Percentiles rank a stretch among this genome's conserved stretches.
phyloP scores from a whole-genome alignment of 2,888 invertebrate species.

The Scaeva pyrastri region DNA sequence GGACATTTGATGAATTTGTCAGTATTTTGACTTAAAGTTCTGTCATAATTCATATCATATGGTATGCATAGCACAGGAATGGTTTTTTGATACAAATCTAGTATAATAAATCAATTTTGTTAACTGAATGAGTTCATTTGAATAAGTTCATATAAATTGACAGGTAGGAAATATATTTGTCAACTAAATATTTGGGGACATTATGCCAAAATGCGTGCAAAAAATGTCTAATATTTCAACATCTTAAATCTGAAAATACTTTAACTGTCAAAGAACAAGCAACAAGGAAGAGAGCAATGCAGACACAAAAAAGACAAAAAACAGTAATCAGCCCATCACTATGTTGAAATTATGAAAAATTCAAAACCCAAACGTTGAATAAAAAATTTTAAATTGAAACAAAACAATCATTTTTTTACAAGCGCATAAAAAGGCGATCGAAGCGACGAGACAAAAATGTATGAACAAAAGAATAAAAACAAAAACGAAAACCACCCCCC shows the following conservation, averaged over 20 bases:
- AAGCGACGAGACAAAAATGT: slow-evolving; percentile 67
- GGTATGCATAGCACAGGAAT: slow-evolving; percentile 14
- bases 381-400: slow-evolving; percentile 43
- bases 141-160: slow-evolving; percentile 45
- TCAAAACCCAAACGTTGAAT: not conserved
- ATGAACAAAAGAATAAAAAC: slow-evolving; percentile 34
- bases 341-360: not conserved
- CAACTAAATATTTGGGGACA: not conserved
- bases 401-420: slow-evolving; percentile 6
- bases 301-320: not conserved
- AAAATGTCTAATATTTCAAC: no score
- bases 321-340: not conserved
- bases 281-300: not conserved
- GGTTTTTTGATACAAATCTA: slow-evolving; percentile 33
- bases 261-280: not conserved
- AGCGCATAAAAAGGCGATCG: slow-evolving; percentile 64
- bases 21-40: slow-evolving; percentile 12
- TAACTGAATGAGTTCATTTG: slow-evolving; percentile 55
- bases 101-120: slow-evolving; percentile 54
- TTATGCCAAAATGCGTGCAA: no score
- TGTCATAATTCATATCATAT: slow-evolving; percentile 11
- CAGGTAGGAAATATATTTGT: not conserved
- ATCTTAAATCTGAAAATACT: not conserved
- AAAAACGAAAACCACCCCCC: slow-evolving; percentile 29
- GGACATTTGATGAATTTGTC: slow-evolving; percentile 61